Conservation (phyloP, 2,113 vertebrate genomes). For the Emydura subglobosa region DNA sequence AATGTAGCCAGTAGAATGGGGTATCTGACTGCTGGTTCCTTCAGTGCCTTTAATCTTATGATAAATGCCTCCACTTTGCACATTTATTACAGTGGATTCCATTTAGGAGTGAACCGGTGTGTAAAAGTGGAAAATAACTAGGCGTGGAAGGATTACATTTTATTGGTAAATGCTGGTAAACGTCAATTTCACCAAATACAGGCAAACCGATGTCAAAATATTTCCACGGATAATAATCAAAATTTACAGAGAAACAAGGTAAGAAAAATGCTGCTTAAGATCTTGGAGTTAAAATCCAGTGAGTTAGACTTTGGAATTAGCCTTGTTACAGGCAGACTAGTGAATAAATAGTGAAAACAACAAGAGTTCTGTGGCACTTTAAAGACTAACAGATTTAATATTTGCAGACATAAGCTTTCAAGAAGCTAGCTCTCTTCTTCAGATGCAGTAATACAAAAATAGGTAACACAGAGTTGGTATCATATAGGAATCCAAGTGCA, state of each 20-base stretch:
- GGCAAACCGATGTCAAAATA: neutral
- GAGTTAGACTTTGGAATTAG: neutral
- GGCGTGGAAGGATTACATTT: neutral
- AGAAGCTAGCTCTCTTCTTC: no score
- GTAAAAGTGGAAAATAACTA: neutral
- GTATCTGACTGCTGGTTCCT: neutral
- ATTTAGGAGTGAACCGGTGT: neutral
- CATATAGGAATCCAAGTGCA: no score
- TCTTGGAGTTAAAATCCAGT: neutral
- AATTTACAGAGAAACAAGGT: neutral
- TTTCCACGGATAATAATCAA: no score
- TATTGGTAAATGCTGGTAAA: neutral
- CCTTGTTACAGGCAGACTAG: neutral
- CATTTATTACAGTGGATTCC: neutral
- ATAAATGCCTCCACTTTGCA: constrained; percentile 1
- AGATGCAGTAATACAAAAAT: no score
- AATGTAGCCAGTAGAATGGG: neutral
- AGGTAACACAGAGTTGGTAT: no score
- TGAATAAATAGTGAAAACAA: neutral
- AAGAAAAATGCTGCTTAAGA: neutral
- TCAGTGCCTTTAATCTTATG: neutral
- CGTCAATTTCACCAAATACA: neutral
- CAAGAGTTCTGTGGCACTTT: no score
- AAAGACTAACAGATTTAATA: no score
- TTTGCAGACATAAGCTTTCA: no score